Evolutionary conservation across 2,113 vertebrate species (phyloP).

Genomic region (Mobula birostris): DNA sequence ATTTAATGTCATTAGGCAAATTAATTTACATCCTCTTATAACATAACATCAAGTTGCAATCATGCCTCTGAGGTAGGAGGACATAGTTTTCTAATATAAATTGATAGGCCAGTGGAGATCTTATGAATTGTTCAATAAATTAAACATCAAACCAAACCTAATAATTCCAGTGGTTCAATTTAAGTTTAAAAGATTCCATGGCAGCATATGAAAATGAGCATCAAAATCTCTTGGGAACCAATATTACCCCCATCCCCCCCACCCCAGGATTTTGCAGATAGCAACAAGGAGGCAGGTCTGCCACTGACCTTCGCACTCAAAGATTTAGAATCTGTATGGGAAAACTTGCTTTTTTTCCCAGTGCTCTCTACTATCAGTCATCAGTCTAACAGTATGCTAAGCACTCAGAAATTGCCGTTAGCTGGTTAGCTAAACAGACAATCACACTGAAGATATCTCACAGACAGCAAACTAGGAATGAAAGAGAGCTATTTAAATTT

Average conservation of each 20-base stretch:
- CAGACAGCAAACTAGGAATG: no score
- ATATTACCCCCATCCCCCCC: not conserved
- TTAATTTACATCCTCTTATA: not conserved
- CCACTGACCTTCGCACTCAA: no score
- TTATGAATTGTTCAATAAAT: not conserved
- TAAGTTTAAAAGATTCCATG: not conserved
- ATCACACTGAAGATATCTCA: no score
- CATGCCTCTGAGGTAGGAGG: not conserved
- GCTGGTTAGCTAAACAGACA: no score
- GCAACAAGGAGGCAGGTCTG: no score
- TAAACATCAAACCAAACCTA: not conserved
- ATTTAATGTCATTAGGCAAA: not conserved
- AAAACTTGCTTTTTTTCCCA: no score
- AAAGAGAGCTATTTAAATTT: no score
- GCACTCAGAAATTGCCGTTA: no score
- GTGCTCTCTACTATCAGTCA: no score
- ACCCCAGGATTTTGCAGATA: no score
- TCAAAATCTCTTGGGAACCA: not conserved
- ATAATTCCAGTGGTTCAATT: not conserved
- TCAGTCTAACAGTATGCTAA: no score
- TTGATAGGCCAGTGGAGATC: not conserved
- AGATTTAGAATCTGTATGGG: no score
- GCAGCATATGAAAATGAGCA: not conserved
- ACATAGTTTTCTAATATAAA: not conserved
- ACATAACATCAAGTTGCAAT: not conserved